These are phyloP conservation scores for Tetheella fluctuosa DNA, from an alignment of 2,888 invertebrate genomes.

Conservation along the genomic window DNA sequence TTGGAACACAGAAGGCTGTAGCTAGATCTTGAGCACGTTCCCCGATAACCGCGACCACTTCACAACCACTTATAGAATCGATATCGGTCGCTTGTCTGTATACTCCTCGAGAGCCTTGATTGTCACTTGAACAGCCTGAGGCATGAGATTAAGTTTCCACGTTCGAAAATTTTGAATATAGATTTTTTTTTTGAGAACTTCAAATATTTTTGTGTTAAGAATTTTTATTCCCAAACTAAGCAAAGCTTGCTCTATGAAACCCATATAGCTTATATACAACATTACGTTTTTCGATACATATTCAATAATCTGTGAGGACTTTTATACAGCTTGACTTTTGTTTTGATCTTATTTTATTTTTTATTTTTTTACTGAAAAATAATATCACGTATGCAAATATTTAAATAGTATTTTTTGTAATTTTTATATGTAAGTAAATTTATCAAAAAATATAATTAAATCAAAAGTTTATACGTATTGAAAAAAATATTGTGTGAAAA, in stretches of 20 bases:
- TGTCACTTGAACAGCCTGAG: constrained; percentile 32
- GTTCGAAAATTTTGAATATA: background rate
- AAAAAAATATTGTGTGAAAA: constrained; percentile 23
- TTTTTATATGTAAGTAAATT: too few species aligned
- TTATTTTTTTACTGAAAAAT: too few species aligned
- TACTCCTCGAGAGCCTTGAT: constrained; percentile 35
- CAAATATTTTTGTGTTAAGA: background rate
- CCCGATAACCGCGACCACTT: constrained; percentile 40
- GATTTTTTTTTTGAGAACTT: background rate
- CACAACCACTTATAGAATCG: constrained; percentile 29
- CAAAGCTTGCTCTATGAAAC: background rate
- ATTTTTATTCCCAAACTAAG: background rate
- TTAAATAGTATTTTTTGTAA: too few species aligned
- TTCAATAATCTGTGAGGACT: too few species aligned
- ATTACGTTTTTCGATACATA: too few species aligned
- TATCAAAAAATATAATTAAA: too few species aligned
- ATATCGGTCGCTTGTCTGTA: constrained; percentile 35
- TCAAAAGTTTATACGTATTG: too few species aligned
- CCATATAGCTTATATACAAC: too few species aligned
- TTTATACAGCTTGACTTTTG: too few species aligned
- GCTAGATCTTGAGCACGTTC: constrained; percentile 58
- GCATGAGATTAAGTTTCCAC: constrained; percentile 35
- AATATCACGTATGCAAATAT: too few species aligned
- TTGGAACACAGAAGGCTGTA: constrained; percentile 28
- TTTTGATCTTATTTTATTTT: too few species aligned